Conservation (phyloP, 1,140 invertebrate species). For the Nomia melanderi region DNA sequence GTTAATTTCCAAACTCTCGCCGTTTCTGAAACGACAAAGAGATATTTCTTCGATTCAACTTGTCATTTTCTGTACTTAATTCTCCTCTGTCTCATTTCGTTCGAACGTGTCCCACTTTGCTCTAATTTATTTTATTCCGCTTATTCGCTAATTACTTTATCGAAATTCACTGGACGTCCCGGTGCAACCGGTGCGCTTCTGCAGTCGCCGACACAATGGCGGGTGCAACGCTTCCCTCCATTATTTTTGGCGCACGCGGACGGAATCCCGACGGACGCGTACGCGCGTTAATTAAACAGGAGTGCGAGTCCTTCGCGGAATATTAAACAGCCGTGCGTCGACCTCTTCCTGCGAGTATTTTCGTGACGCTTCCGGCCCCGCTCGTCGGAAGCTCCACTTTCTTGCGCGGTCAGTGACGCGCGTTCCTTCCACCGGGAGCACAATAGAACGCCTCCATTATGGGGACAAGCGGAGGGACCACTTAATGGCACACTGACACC, state of each 20-base stretch:
- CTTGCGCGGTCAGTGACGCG: slow-evolving; percentile 23
- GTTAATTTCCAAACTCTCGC: too few relatives aligned
- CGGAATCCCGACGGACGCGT: neutral
- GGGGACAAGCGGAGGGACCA: neutral
- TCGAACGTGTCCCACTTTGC: too few relatives aligned
- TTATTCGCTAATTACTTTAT: too few relatives aligned
- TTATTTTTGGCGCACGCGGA: neutral
- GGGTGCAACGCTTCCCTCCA: too few relatives aligned
- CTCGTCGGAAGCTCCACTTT: slow-evolving; percentile 36
- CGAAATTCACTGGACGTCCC: too few relatives aligned
- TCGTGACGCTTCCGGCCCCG: slow-evolving; percentile 22
- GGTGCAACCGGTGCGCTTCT: too few relatives aligned
- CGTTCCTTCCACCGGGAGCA: neutral
- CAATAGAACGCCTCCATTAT: neutral
- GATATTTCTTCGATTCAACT: too few relatives aligned
- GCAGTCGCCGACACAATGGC: too few relatives aligned
- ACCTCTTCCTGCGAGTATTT: slow-evolving; percentile 8
- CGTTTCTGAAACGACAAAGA: too few relatives aligned
- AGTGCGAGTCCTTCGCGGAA: neutral
- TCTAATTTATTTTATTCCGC: too few relatives aligned
- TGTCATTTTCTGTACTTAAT: too few relatives aligned
- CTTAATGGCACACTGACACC: neutral
- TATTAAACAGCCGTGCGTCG: slow-evolving; percentile 12
- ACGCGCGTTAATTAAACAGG: neutral
- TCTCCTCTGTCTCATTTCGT: too few relatives aligned